These are phyloP conservation scores for Tenebrosternarchus preto DNA, from an alignment of 2,113 vertebrate species.

Conservation along the genomic window DNA sequence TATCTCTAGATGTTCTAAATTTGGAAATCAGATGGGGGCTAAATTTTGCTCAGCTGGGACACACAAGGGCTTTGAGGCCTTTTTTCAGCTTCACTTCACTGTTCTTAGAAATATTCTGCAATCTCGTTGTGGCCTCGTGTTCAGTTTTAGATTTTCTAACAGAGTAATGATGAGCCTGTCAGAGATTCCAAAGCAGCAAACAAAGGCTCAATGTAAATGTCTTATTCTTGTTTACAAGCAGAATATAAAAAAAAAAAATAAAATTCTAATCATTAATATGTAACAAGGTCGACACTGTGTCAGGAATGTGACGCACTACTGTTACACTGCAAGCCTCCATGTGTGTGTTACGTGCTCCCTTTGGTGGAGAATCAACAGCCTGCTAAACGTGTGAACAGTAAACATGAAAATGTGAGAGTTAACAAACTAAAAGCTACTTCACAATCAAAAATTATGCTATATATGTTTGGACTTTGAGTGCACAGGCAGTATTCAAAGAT, in stretches of 20 bases:
- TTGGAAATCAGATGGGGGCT: neutral
- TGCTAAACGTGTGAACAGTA: too few species aligned
- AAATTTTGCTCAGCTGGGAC: neutral
- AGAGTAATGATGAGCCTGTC: neutral
- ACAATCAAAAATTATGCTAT: too few species aligned
- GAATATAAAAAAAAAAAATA: slow-evolving; percentile 12
- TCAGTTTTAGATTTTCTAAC: neutral
- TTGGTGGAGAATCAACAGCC: too few species aligned
- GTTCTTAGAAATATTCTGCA: neutral
- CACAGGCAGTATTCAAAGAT: neutral
- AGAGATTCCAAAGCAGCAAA: neutral
- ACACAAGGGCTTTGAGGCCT: neutral
- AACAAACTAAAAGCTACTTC: too few species aligned
- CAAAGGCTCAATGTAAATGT: neutral
- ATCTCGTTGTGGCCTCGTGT: neutral
- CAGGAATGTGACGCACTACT: neutral
- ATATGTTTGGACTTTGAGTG: too few species aligned
- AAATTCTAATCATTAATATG: neutral
- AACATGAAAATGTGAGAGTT: too few species aligned
- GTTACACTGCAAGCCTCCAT: too few species aligned
- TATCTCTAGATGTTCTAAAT: too few species aligned
- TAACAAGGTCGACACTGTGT: neutral
- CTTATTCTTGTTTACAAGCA: neutral
- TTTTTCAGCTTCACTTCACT: neutral
- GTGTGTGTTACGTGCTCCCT: too few species aligned